Base-by-base conservation (phyloP, 2,113 vertebrate species). In the Poeciliopsis prolifica region DNA sequence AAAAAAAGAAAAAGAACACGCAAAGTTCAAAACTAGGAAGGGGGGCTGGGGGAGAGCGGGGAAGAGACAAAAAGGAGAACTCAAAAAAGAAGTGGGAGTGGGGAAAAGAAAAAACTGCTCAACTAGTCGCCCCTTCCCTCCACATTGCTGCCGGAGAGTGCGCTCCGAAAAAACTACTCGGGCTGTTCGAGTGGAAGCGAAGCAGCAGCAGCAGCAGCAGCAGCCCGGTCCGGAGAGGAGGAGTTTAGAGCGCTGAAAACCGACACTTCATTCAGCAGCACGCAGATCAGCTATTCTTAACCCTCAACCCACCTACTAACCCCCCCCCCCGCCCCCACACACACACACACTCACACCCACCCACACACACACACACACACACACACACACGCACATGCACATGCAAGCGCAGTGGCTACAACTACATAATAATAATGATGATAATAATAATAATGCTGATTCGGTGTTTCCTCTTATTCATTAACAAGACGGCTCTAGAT, bases 111-210 rank as follows among this genome's bases (percentile, higher is more conserved):
- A 2, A 61, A 33, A 7, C 19, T 24, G 51, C 78, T 92, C 80
- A 88, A 75, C 63, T 86, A 48, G 29, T 90, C 86, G 78, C 78
- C 79, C 86, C 81, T 89, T 90, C 89, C 90, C 88, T 92, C 90
- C 91, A 89, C 92, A 93, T 91, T 88, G 93, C 91, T 91, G 92
- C 90, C 90, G 88, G 91, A 90, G 92, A 93, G 92, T 94, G 93
- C 86, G 90, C 90, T 89, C 86, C 75, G 87, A 86, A 89, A 89
- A 91, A 63, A 62, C 26, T 42, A 91, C 85, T 83, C 91, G 87
- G 89, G 87, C 86, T 80, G 91, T 87, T 93, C 63, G 90, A 93
- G 89, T 92, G 91, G 91, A 92, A 91, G 89, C 89, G 90, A 90
- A 88, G 87, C 87, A 31, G 30, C 29, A 29, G 29, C 29, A 29